phyloP scores from a whole-genome alignment of 1,140 invertebrate species.

The Megalonaias nervosa region DNA sequence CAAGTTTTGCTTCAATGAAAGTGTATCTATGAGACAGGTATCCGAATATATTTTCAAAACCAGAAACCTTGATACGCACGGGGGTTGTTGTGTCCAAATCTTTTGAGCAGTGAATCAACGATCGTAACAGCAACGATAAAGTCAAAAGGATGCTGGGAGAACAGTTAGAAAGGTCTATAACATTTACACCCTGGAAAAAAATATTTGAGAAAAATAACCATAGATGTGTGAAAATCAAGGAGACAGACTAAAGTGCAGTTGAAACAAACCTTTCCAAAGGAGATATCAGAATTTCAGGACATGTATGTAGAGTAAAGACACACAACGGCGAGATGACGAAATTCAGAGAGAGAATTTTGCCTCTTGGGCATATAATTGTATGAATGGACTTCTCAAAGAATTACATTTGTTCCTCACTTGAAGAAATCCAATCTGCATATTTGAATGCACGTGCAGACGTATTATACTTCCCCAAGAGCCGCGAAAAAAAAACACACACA shows the following conservation, averaged over 20 bases:
- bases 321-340: neutral
- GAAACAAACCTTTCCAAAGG: too few species aligned
- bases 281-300: too few species aligned
- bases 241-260: too few species aligned
- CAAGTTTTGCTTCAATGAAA: slow-evolving; percentile 19
- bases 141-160: neutral
- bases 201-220: too few species aligned
- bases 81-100: neutral
- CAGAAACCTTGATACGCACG: neutral
- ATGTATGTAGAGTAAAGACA: neutral
- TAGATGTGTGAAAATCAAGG: too few species aligned
- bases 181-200: too few species aligned
- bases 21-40: slow-evolving; percentile 23
- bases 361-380: neutral
- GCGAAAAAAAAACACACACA: too few species aligned
- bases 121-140: neutral
- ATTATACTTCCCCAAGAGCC: slow-evolving; percentile 14
- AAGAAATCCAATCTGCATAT: slow-evolving; percentile 45
- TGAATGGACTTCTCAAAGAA: slow-evolving; percentile 53
- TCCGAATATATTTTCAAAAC: slow-evolving; percentile 24
- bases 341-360: neutral
- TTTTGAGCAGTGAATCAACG: neutral
- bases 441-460: slow-evolving; percentile 39
- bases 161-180: too few species aligned
- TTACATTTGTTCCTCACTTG: slow-evolving; percentile 27